Evolutionary conservation across 2,797 vertebrate species (phyloP).

Genomic region (Rachycentron canadum): DNA sequence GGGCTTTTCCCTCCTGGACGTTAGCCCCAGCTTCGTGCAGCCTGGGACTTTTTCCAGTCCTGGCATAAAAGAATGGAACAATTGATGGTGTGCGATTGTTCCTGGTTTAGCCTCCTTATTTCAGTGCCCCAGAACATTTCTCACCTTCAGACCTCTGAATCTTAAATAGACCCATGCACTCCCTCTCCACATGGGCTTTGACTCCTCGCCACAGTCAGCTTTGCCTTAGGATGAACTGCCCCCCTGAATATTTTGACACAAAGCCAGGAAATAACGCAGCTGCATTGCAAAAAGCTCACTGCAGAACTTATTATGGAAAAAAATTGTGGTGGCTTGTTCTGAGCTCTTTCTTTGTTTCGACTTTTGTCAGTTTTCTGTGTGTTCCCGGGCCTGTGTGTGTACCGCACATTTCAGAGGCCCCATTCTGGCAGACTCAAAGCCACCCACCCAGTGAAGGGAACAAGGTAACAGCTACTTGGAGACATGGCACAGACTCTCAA

Average conservation of each 20-base stretch:
- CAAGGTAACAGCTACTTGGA: conserved; percentile 64
- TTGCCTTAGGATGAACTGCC: conserved; percentile 70
- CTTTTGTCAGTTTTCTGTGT: conserved; percentile 43
- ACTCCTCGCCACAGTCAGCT: conserved; percentile 42
- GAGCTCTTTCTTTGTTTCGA: conserved; percentile 35
- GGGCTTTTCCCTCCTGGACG: conserved; percentile 73
- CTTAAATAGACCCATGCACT: conserved; percentile 53
- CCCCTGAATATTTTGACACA: conserved; percentile 56
- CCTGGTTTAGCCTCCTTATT: conserved; percentile 64
- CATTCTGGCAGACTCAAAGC: conserved; percentile 53
- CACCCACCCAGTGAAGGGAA: conserved; percentile 68
- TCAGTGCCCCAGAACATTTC: conserved; percentile 68
- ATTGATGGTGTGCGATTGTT: conserved; percentile 77
- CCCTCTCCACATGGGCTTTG: conserved; percentile 57
- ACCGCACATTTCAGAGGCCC: conserved; percentile 39
- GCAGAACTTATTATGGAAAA: conserved; percentile 43
- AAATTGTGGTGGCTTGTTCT: conserved; percentile 40
- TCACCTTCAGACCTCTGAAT: conserved; percentile 72
- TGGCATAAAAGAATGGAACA: conserved; percentile 77
- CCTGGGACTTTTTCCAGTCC: conserved; percentile 69
- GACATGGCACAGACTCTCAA: conserved; percentile 54
- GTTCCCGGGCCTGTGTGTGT: conserved; percentile 27
- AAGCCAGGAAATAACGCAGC: conserved; percentile 53
- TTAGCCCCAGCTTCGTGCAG: conserved; percentile 61
- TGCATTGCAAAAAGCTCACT: conserved; percentile 25